Conservation (phyloP, 2,113 vertebrate genomes). For the mouse (Mus musculus) region GRCm39 chr1:85722501-85723000, state of each 20-base stretch:
- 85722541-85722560: conserved; percentile 64
- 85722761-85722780: background rate
- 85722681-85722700: background rate
- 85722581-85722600: background rate
- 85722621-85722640: background rate
- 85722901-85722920: background rate
- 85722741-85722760: background rate
- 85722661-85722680: background rate
- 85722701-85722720: background rate
- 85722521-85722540: conserved; percentile 1
- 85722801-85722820: background rate
- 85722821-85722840: background rate
- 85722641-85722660: conserved; percentile 20
- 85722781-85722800: background rate
- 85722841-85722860: background rate
- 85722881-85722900: conserved; percentile 9
- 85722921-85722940: conserved; percentile 5
- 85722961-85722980: background rate
- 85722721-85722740: background rate
- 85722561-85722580: background rate
- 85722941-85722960: conserved; percentile 38
- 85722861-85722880: conserved; percentile 42
- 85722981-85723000: background rate
- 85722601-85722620: conserved; percentile 7
- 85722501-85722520: conserved; percentile 13